These are phyloP conservation scores for Acanthiza pusilla DNA, from an alignment of 2,797 vertebrate genomes.

Conservation along the genomic window DNA sequence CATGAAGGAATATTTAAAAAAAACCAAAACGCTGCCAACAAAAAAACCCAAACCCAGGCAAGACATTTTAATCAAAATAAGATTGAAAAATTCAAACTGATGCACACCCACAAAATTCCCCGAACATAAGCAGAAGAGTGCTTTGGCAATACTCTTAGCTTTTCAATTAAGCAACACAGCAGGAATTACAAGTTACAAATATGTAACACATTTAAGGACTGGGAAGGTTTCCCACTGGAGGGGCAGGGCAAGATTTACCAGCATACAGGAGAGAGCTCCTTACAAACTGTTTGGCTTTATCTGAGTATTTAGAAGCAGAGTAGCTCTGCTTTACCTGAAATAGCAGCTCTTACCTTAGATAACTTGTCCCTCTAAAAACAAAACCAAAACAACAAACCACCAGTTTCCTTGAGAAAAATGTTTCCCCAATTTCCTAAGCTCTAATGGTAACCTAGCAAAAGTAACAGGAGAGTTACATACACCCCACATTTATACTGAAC, in stretches of 20 bases:
- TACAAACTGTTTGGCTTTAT: neutral
- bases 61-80: neutral
- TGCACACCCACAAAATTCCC: neutral
- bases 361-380: neutral
- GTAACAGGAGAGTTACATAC: neutral
- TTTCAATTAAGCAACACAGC: neutral
- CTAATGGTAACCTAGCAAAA: neutral
- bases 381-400: neutral
- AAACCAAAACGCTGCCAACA: neutral
- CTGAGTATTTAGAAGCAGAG: neutral
- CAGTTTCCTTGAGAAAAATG: neutral
- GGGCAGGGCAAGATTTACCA: neutral
- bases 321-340: neutral
- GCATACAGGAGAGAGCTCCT: neutral
- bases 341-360: neutral
- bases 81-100: neutral
- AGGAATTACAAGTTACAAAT: neutral
- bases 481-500: neutral
- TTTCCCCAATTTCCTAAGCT: neutral
- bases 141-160: neutral
- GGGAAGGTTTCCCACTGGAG: neutral
- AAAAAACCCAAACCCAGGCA: neutral
- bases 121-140: neutral
- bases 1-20: neutral
- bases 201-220: neutral